Conservation (phyloP, 2,113 vertebrate genomes). For the Corythaixoides concolor region DNA sequence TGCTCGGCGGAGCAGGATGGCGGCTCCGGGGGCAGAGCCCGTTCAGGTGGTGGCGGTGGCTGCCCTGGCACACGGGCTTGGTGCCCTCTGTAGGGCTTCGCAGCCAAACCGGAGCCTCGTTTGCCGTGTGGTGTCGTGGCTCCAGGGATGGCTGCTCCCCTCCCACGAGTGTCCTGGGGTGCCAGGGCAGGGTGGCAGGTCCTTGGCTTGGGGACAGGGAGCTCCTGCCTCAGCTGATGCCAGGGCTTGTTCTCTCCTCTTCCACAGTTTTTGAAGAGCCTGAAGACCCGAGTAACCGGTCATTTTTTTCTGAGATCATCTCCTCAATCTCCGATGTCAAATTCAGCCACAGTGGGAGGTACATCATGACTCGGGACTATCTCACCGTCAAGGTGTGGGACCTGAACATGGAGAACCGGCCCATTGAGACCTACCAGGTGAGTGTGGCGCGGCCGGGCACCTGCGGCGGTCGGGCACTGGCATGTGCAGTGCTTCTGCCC, state of each 20-base stretch:
- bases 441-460: not conserved
- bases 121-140: fast-evolving
- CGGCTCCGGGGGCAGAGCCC: fast-evolving
- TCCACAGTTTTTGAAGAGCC: constrained; percentile 93
- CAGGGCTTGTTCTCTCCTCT: not conserved
- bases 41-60: not conserved
- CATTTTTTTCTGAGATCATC: constrained; percentile 97
- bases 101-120: not conserved
- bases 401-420: constrained; percentile 96
- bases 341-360: constrained; percentile 95
- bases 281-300: constrained; percentile 92
- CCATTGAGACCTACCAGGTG: constrained; percentile 93
- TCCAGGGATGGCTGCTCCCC: fast-evolving
- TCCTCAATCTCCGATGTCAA: constrained; percentile 97
- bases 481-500: fast-evolving
- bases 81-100: not conserved
- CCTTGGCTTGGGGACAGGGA: not conserved
- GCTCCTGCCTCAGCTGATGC: not conserved
- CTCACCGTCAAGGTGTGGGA: constrained; percentile 97
- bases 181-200: not conserved
- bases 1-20: fast-evolving
- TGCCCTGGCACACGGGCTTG: fast-evolving
- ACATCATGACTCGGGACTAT: constrained; percentile 96
- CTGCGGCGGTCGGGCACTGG: fast-evolving
- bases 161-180: not conserved